phyloP scores from a whole-genome alignment of 2,888 invertebrate genomes.

The Eristalinus sepulchralis region DNA sequence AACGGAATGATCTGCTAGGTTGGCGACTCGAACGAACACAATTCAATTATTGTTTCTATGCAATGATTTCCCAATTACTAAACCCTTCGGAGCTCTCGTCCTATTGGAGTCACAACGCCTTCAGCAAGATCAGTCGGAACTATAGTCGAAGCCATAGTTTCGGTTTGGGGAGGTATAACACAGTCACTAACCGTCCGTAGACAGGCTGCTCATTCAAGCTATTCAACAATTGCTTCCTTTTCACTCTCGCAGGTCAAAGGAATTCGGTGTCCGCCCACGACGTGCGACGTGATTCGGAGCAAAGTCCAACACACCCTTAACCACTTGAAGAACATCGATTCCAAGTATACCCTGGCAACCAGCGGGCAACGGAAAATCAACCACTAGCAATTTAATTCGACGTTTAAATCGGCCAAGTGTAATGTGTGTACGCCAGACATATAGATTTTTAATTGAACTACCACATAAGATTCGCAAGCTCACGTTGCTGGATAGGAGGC shows the following conservation, averaged over 20 bases:
- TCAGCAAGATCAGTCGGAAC: background rate
- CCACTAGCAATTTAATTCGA: slow-evolving; percentile 20
- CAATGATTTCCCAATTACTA: slow-evolving; percentile 6
- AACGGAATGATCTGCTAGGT: slow-evolving; percentile 14
- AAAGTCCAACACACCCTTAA: slow-evolving; percentile 24
- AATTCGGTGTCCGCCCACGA: slow-evolving; percentile 12
- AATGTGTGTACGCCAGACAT: slow-evolving; percentile 13
- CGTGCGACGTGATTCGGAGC: background rate
- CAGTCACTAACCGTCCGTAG: background rate
- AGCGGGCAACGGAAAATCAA: slow-evolving; percentile 9
- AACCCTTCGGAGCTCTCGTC: slow-evolving; percentile 6
- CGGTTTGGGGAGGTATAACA: background rate
- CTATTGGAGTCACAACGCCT: slow-evolving; percentile 7
- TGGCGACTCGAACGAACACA: slow-evolving; percentile 18
- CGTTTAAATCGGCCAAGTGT: slow-evolving; percentile 12
- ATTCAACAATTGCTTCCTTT: background rate
- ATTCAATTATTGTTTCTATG: background rate
- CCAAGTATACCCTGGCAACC: slow-evolving; percentile 38
- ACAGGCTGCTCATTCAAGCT: background rate
- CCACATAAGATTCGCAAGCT: slow-evolving; percentile 15
- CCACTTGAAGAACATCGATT: slow-evolving; percentile 20
- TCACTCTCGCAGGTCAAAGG: background rate
- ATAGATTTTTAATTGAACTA: background rate
- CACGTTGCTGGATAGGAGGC: background rate
- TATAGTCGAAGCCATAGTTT: background rate